A percentile compares a stretch with the other conserved stretches of the same genome.
phyloP scores from a whole-genome alignment of 2,113 vertebrate species.

The Channa argus region DNA sequence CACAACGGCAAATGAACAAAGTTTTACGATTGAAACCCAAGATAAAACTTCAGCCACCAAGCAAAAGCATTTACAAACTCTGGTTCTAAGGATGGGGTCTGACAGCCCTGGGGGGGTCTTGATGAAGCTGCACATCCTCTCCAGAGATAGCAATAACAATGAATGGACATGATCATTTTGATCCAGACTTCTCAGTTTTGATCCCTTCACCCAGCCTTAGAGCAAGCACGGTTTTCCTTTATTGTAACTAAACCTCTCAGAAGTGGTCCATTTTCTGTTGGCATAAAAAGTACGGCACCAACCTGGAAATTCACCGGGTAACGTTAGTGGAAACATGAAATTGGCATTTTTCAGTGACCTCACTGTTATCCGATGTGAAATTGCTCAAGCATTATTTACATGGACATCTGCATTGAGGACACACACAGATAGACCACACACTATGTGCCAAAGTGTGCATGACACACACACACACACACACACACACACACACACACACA shows the following conservation, averaged over 20 bases:
- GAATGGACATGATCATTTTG: conserved; percentile 12
- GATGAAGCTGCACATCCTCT: background rate
- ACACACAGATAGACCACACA: conserved; percentile 79
- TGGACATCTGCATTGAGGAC: conserved; percentile 67
- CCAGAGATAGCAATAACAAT: background rate
- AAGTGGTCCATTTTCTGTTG: background rate
- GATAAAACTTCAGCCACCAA: conserved; percentile 49
- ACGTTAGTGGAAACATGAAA: background rate
- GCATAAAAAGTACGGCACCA: background rate
- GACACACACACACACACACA: conserved; percentile 72
- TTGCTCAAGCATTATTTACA: conserved; percentile 64
- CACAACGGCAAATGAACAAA: conserved; percentile 73
- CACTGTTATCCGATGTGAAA: conserved; percentile 17
- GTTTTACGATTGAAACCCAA: conserved; percentile 47
- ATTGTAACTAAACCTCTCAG: background rate
- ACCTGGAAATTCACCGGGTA: conserved; percentile 13
- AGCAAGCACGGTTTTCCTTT: background rate
- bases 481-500: conserved; percentile 74
- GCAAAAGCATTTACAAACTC: background rate
- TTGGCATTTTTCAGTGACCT: conserved; percentile 3
- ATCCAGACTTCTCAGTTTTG: conserved; percentile 20
- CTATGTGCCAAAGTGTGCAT: background rate
- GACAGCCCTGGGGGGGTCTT: background rate
- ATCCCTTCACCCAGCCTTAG: conserved; percentile 14
- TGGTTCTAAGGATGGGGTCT: background rate